Conservation (phyloP, 2,888 invertebrate genomes). For the Apantesis nais region DNA sequence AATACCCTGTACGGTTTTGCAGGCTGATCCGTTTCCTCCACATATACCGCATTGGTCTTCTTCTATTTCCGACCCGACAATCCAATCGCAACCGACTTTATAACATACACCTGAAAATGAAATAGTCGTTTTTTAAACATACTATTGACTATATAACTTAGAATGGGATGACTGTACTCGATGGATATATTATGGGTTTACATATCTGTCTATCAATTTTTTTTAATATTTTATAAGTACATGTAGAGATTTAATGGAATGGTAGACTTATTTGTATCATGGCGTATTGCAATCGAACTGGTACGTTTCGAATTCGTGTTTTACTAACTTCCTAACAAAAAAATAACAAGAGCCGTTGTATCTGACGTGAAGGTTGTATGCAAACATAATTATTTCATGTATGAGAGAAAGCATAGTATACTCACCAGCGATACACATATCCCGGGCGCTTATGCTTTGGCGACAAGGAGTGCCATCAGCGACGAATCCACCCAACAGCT, state of each 20-base stretch:
- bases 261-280: background rate
- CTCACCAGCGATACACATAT: constrained; percentile 91
- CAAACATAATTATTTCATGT: background rate
- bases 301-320: background rate
- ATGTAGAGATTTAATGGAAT: background rate
- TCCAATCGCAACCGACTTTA: constrained; percentile 97
- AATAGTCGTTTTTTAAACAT: constrained; percentile 12
- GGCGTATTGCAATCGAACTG: background rate
- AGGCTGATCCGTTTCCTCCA: constrained; percentile 93
- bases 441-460: constrained; percentile 89
- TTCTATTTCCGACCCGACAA: constrained; percentile 90
- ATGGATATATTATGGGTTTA: background rate
- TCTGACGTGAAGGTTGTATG: background rate
- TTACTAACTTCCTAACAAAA: background rate
- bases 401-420: background rate
- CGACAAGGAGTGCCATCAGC: constrained; percentile 94
- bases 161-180: background rate
- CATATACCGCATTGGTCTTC: constrained; percentile 95
- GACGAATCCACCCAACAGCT: constrained; percentile 90
- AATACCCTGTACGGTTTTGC: constrained; percentile 90
- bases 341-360: background rate
- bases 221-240: background rate
- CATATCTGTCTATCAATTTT: background rate
- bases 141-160: background rate
- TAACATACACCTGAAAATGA: constrained; percentile 82